Percentiles rank a stretch among this genome's conserved stretches.
Evolutionary conservation across 1,140 invertebrate species (phyloP).

Genomic region (Drosophila azteca): DNA sequence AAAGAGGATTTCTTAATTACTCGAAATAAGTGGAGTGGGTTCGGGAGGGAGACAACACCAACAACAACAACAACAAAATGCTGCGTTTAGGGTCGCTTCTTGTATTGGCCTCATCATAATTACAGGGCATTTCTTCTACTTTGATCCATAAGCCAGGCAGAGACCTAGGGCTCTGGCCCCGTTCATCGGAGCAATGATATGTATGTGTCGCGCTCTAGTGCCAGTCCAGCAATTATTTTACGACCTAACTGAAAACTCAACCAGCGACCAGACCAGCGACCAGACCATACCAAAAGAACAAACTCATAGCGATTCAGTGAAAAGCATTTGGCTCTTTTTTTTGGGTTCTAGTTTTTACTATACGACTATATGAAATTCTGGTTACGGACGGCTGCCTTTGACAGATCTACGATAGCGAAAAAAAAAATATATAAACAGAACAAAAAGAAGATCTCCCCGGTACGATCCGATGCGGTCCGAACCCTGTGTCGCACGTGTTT

Average conservation of each 20-base stretch:
- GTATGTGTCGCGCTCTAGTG: slow-evolving; percentile 78
- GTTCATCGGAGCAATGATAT: slow-evolving; percentile 68
- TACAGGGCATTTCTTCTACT: slow-evolving; percentile 61
- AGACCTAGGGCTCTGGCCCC: slow-evolving; percentile 6
- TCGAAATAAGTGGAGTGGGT: slow-evolving; percentile 32
- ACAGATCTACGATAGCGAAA: slow-evolving; percentile 70
- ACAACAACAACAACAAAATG: slow-evolving; percentile 51
- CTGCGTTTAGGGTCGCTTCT: slow-evolving; percentile 74
- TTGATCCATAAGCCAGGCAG: slow-evolving; percentile 44
- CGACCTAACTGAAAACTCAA: slow-evolving; percentile 67
- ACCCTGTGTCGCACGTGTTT: slow-evolving; percentile 48
- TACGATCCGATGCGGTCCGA: slow-evolving; percentile 8
- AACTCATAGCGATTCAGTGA: slow-evolving; percentile 54
- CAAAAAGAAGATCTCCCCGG: slow-evolving; percentile 13
- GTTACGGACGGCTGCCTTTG: slow-evolving; percentile 71
- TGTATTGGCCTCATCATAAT: slow-evolving; percentile 81
- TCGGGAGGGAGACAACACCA: slow-evolving; percentile 43
- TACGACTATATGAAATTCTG: slow-evolving; percentile 53
- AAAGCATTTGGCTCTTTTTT: slow-evolving; percentile 13
- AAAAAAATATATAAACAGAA: slow-evolving; percentile 16
- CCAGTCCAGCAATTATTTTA: slow-evolving; percentile 71
- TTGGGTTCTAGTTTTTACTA: slow-evolving; percentile 24
- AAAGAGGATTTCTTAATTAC: slow-evolving; percentile 82
- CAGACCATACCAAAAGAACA: slow-evolving; percentile 37
- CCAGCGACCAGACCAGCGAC: background rate